Percentiles rank a stretch among this genome's conserved stretches.
These are phyloP conservation scores for Turnix velox DNA, from an alignment of 2,113 vertebrate species.

Conservation along the genomic window DNA sequence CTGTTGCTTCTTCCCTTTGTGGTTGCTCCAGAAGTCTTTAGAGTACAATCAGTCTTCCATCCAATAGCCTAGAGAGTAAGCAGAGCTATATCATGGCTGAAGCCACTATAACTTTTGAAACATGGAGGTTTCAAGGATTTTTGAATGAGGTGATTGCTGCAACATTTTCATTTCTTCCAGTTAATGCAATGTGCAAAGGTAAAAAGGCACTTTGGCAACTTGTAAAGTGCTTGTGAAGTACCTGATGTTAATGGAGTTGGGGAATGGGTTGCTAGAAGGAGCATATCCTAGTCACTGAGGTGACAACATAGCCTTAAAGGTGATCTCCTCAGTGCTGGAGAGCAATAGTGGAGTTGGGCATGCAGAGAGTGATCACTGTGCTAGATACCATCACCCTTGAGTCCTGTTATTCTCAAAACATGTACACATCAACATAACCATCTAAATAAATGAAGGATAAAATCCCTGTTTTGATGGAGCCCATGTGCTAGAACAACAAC, in stretches of 20 bases:
- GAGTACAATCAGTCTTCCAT: not conserved
- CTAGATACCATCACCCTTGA: not conserved
- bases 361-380: fast-evolving
- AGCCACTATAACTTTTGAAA: not conserved
- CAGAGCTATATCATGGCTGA: not conserved
- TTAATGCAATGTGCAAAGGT: not conserved
- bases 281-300: not conserved
- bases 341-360: not conserved
- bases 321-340: not conserved
- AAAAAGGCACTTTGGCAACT: not conserved
- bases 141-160: not conserved
- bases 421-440: not conserved
- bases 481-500: not conserved
- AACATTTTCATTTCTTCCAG: not conserved
- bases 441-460: not conserved
- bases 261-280: fast-evolving
- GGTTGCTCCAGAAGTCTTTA: not conserved
- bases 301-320: not conserved
- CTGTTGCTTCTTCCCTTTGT: not conserved
- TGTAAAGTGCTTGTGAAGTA: not conserved
- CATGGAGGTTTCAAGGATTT: not conserved
- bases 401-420: not conserved
- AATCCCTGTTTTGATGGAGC: fast-evolving
- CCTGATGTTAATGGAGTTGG: not conserved
- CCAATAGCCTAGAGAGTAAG: not conserved